phyloP scores from a whole-genome alignment of 2,888 invertebrate species.

The Polyploca ridens region DNA sequence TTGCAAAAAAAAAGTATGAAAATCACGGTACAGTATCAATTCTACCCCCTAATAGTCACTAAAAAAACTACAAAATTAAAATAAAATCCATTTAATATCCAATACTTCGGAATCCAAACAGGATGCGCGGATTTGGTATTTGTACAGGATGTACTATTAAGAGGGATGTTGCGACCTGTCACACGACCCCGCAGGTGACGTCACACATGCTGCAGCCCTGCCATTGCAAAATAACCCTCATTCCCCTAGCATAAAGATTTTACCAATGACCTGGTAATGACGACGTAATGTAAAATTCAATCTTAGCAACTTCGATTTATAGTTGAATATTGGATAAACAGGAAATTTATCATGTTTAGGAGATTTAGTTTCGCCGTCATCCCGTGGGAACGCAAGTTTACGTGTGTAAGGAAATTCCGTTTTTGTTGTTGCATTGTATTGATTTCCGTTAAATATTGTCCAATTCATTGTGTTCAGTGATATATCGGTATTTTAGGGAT shows the following conservation, averaged over 20 bases:
- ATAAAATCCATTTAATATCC: constrained; percentile 31
- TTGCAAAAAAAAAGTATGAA: no score
- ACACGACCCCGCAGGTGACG: constrained; percentile 79
- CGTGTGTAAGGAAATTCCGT: constrained; percentile 71
- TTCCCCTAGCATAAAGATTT: background rate
- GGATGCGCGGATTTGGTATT: constrained; percentile 70
- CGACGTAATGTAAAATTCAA: constrained; percentile 15
- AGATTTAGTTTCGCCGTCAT: constrained; percentile 21
- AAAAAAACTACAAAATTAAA: constrained; percentile 22
- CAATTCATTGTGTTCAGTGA: constrained; percentile 19
- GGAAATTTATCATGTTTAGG: background rate
- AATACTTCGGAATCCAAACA: constrained; percentile 39
- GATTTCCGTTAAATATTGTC: constrained; percentile 45
- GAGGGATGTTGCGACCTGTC: constrained; percentile 81
- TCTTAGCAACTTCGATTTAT: constrained; percentile 18
- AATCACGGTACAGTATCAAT: constrained; percentile 15
- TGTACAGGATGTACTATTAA: constrained; percentile 69
- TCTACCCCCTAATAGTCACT: background rate
- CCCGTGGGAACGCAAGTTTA: constrained; percentile 77
- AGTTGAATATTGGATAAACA: constrained; percentile 21
- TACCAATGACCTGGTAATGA: background rate
- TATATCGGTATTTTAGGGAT: constrained; percentile 33
- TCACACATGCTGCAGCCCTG: constrained; percentile 42
- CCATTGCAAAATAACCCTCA: background rate
- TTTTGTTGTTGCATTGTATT: constrained; percentile 37